Evolutionary conservation across 2,888 invertebrate genomes (phyloP).

Genomic region (Drosophila birchii): DNA sequence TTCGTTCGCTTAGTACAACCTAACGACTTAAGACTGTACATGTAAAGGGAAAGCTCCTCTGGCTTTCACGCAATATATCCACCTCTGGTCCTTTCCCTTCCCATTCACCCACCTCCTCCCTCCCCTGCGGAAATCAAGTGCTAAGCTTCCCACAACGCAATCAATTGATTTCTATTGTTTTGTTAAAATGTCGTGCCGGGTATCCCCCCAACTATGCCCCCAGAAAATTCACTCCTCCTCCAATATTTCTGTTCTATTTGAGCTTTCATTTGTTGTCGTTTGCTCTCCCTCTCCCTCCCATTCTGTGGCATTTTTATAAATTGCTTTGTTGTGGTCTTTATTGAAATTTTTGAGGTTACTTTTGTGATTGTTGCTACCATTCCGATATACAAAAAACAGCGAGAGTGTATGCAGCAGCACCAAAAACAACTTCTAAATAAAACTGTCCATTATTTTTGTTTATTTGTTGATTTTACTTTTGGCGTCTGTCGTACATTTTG

Average conservation of each 20-base stretch:
- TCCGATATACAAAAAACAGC: conserved; percentile 36
- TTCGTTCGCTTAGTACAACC: too few species aligned
- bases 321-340: conserved; percentile 82
- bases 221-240: background rate
- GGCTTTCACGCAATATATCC: conserved; percentile 71
- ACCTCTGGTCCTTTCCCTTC: conserved; percentile 11
- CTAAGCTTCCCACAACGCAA: conserved; percentile 83
- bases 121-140: conserved; percentile 77
- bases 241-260: conserved; percentile 66
- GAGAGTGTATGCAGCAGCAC: conserved; percentile 12
- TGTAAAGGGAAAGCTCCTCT: conserved; percentile 47
- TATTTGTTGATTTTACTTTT: conserved; percentile 70
- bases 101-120: conserved; percentile 23
- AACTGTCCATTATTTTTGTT: conserved; percentile 77
- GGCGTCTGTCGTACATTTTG: conserved; percentile 67
- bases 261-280: conserved; percentile 60
- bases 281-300: background rate
- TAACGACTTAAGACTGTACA: conserved; percentile 12
- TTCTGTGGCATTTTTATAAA: conserved; percentile 76
- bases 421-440: conserved; percentile 59
- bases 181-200: conserved; percentile 78
- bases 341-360: conserved; percentile 81
- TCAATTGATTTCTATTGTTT: conserved; percentile 82
- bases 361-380: conserved; percentile 78
- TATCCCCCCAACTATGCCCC: conserved; percentile 21